A percentile compares a stretch with the other conserved stretches of the same genome.
Conservation (phyloP, 2,113 vertebrate genomes). For the Nettapus auritus region DNA sequence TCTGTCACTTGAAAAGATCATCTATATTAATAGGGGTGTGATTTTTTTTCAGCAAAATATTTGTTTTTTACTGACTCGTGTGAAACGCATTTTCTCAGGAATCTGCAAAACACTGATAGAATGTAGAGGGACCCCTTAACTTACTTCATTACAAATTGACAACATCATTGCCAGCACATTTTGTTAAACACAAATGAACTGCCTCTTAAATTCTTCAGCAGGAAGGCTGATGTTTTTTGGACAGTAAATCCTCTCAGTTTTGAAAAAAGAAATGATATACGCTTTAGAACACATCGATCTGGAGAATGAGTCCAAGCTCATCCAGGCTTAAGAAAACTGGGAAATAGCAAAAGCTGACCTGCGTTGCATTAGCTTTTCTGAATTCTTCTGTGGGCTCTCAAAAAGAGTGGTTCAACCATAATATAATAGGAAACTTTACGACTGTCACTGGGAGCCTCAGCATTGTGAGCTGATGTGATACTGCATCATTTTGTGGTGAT, state of each 20-base stretch:
- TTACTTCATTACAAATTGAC: constrained; percentile 35
- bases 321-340: constrained; percentile 56
- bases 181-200: constrained; percentile 32
- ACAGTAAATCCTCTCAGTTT: constrained; percentile 58
- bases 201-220: constrained; percentile 49
- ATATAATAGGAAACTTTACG: background rate
- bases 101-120: background rate
- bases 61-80: background rate
- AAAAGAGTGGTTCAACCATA: constrained; percentile 27
- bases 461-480: constrained; percentile 3
- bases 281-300: constrained; percentile 34
- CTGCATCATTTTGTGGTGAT: constrained; percentile 12
- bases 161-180: constrained; percentile 40
- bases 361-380: constrained; percentile 46
- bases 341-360: constrained; percentile 48
- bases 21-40: background rate
- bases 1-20: background rate
- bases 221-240: constrained; percentile 39
- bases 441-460: background rate
- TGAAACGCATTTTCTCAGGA: background rate
- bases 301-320: constrained; percentile 47
- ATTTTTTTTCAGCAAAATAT: background rate
- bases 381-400: constrained; percentile 30
- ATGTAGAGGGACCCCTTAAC: background rate
- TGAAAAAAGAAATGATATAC: constrained; percentile 44